phyloP scores from a whole-genome alignment of 2,888 invertebrate species.

The Drosophila nr. fundita region DNA sequence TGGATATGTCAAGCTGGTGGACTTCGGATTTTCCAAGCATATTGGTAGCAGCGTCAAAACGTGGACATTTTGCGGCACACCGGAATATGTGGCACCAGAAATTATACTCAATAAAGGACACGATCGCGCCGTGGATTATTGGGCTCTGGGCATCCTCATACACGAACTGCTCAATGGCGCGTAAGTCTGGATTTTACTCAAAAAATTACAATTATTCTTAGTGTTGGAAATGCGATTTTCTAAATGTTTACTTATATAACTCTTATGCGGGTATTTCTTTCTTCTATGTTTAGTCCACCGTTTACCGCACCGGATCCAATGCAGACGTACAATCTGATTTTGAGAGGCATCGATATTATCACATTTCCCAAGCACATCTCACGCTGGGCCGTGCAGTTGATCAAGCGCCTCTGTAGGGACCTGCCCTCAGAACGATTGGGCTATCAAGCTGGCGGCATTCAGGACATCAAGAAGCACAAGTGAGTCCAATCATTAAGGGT shows the following conservation, averaged over 20 bases:
- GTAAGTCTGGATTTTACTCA: constrained; percentile 85
- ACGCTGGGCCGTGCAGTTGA: constrained; percentile 92
- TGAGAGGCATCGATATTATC: constrained; percentile 95
- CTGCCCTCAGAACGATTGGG: constrained; percentile 95
- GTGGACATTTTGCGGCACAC: constrained; percentile 99
- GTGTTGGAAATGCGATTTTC: too few relatives aligned
- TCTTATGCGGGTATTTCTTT: too few relatives aligned
- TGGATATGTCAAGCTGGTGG: constrained; percentile 96
- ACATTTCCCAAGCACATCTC: constrained; percentile 93
- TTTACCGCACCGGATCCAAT: constrained; percentile 96
- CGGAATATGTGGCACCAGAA: constrained; percentile 95
- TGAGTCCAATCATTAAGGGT: constrained; percentile 83
- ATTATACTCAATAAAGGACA: constrained; percentile 93
- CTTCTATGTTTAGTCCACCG: constrained; percentile 87
- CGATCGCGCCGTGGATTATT: constrained; percentile 95
- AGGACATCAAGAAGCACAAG: constrained; percentile 94
- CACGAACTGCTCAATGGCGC: constrained; percentile 95
- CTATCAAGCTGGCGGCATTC: constrained; percentile 94
- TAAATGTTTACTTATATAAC: not conserved
- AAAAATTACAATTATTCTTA: too few relatives aligned
- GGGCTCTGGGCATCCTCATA: constrained; percentile 95
- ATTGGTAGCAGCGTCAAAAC: constrained; percentile 93
- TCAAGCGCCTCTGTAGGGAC: constrained; percentile 94
- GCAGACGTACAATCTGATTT: constrained; percentile 96
- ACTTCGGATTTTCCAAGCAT: constrained; percentile 97